Base-by-base conservation (phyloP, 2,113 vertebrate species). In the Callipepla squamata region DNA sequence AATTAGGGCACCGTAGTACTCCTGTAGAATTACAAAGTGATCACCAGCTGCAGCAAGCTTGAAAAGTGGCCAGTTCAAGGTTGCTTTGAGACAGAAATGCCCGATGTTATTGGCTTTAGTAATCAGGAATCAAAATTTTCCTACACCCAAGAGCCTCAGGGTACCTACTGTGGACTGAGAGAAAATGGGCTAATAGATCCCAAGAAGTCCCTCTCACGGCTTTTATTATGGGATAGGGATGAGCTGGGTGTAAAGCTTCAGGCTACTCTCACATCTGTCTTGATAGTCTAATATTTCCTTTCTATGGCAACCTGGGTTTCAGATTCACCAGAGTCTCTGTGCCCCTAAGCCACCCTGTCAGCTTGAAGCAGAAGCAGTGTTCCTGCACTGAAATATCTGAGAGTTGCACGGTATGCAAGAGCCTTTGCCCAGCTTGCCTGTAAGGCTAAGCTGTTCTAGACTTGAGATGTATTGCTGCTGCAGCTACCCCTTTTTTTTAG, bases 11-110 rank as follows among this genome's bases (percentile, higher is more conserved):
- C 6, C 3, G 3, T 47, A 36, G 55, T 72, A 90, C 76, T 93
- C 59, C 50, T 78, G 88, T 44, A 38, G 93, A 96, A 96, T 94
- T 85, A 38, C 47, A 69, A 93, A 95, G 76, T 67, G 87, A 40
- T 55, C 6, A 3, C 28, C 70, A 68, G 4, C 79, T 62, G 45
- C 75, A 65, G 40, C 70, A 63, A 77, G 72, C 45, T 79, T 62
- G 42, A 80, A 87, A 69, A 69, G 32, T 5, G 23, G 13, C 45
- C 59, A 32, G 42, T 45, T 89, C n/a, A 50, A 69, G 84, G 45
- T 26, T 90, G 68, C 72, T 85, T 77, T 80, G 68, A 67, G 72
- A 70, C 28, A 67, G 67, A 87, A 85, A 45, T 50, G 8, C 13
- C 45, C 13, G 0, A 9, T 42, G 85, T 8, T 89, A 5, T 63